These are phyloP conservation scores for Alcedo quadribrachys DNA, from an alignment of 2,797 vertebrate species.

Conservation along the genomic window DNA sequence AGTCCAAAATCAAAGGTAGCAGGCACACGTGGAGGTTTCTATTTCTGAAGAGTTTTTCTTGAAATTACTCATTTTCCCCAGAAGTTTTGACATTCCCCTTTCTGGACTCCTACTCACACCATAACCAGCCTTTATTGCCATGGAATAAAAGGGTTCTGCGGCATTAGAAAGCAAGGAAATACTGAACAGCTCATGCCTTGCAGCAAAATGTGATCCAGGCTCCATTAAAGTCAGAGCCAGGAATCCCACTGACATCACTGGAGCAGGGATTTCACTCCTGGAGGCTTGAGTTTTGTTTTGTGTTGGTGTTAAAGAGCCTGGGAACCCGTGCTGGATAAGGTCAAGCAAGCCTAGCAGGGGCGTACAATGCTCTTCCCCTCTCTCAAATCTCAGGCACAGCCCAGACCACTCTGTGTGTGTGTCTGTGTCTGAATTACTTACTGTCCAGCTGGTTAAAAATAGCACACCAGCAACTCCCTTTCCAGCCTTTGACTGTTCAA, in stretches of 20 bases:
- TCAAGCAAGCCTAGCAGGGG: conserved; percentile 11
- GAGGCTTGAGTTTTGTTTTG: neutral
- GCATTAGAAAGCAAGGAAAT: neutral
- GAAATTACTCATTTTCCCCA: neutral
- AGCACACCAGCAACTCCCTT: conserved; percentile 56
- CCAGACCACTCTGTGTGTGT: neutral
- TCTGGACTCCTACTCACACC: neutral
- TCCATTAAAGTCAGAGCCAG: neutral
- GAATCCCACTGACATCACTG: neutral
- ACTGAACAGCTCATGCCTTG: neutral
- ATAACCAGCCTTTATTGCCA: neutral
- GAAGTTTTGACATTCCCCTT: neutral
- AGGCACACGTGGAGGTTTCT: neutral
- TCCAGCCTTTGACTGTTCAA: conserved; percentile 41
- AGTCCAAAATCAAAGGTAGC: neutral
- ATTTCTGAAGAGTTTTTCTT: neutral
- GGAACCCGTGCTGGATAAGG: neutral
- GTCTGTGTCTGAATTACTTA: conserved; percentile 47
- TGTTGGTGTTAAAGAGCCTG: conserved; percentile 6
- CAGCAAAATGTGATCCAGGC: neutral
- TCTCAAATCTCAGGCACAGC: conserved; percentile 16
- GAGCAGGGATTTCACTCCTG: neutral
- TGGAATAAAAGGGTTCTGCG: neutral
- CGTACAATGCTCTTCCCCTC: neutral
- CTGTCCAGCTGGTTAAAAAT: conserved; percentile 65